phyloP scores from a whole-genome alignment of 53 echinoderm and acorn worm species.

The Zoroaster sp. region DNA sequence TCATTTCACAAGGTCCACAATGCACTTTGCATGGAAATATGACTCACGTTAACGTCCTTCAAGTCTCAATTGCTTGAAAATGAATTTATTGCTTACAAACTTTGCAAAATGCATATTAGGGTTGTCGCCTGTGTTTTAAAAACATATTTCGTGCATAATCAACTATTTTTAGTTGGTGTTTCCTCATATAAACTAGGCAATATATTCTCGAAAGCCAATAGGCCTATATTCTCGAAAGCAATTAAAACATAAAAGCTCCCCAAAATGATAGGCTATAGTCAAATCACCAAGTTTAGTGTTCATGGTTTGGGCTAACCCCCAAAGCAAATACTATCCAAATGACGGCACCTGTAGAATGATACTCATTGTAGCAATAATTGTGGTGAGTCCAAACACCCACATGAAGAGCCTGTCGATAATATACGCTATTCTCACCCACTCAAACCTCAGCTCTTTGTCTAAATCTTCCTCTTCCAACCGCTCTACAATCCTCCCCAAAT shows the following conservation, averaged over 20 bases:
- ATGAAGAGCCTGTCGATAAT: conserved; percentile 85
- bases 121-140: too few relatives aligned
- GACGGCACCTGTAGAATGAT: conserved; percentile 71
- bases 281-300: neutral
- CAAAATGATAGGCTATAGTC: too few relatives aligned
- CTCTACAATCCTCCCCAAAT: conserved; percentile 61
- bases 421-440: conserved; percentile 86
- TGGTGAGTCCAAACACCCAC: conserved; percentile 78
- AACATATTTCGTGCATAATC: too few relatives aligned
- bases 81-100: too few relatives aligned
- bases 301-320: neutral
- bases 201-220: too few relatives aligned
- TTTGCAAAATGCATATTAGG: too few relatives aligned
- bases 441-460: conserved; percentile 69
- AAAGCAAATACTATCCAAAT: conserved; percentile 54
- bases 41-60: neutral
- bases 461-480: conserved; percentile 60
- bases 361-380: conserved; percentile 64
- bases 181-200: too few relatives aligned
- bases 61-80: neutral
- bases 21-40: neutral
- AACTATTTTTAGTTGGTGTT: too few relatives aligned
- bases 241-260: too few relatives aligned
- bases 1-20: neutral
- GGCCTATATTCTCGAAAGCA: too few relatives aligned